Conservation (phyloP, 2,113 vertebrate genomes). For the Dolichotis patagonum region DNA sequence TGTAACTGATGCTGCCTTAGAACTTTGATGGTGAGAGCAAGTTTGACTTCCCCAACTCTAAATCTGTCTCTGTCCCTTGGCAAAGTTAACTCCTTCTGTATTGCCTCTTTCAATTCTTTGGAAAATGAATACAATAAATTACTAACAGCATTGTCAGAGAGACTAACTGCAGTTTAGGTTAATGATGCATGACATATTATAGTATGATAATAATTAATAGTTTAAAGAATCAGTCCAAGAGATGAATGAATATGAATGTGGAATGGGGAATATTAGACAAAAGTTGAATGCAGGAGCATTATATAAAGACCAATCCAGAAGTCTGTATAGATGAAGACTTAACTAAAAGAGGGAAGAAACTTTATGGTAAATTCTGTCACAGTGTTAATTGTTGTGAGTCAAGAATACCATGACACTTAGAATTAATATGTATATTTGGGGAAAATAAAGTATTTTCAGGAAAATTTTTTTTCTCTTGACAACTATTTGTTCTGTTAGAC, state of each 20-base stretch:
- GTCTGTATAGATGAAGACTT: not conserved
- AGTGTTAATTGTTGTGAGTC: not conserved
- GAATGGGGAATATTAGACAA: not conserved
- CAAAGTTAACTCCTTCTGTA: not conserved
- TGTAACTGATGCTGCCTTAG: not conserved
- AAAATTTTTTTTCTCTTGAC: not conserved
- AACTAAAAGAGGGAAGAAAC: not conserved
- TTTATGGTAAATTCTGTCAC: not conserved
- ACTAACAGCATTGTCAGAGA: not conserved
- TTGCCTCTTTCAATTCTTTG: not conserved
- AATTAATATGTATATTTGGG: not conserved
- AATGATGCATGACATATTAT: not conserved
- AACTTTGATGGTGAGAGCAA: not conserved
- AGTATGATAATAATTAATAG: not conserved
- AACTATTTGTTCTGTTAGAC: conserved; percentile 3
- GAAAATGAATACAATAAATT: conserved; percentile 8
- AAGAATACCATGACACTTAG: not conserved
- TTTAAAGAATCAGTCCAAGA: not conserved
- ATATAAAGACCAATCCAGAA: not conserved
- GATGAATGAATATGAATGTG: not conserved
- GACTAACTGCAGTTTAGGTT: not conserved
- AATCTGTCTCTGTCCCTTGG: not conserved
- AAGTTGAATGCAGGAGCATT: not conserved
- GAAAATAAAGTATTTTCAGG: not conserved
- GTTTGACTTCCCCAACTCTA: rapidly evolving